Evolutionary conservation across 2,888 invertebrate species (phyloP).

Genomic region (Polydrusus tereticollis): DNA sequence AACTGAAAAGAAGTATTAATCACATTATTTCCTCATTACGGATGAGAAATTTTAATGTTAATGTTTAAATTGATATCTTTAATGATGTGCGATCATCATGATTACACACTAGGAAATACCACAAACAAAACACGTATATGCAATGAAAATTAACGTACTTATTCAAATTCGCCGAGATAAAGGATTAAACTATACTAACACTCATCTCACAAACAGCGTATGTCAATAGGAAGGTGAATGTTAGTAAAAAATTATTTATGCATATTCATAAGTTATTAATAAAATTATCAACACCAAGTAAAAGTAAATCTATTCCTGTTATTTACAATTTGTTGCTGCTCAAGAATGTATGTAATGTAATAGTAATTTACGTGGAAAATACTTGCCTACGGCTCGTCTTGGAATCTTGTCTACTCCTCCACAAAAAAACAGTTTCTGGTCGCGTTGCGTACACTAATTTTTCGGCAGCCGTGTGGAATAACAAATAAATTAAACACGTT

Average conservation of each 20-base stretch:
- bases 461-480: too few relatives aligned
- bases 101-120: constrained; percentile 10
- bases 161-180: not conserved
- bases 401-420: too few relatives aligned
- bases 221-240: not conserved
- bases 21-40: too few relatives aligned
- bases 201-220: not conserved
- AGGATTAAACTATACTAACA: not conserved
- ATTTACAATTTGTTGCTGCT: too few relatives aligned
- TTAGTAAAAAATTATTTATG: not conserved
- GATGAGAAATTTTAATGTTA: too few relatives aligned
- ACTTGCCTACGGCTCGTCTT: too few relatives aligned
- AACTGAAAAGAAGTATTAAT: too few relatives aligned
- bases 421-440: too few relatives aligned
- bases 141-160: not conserved
- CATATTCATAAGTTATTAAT: not conserved
- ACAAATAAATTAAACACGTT: too few relatives aligned
- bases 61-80: not conserved
- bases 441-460: too few relatives aligned
- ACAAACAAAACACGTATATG: not conserved
- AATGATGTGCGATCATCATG: not conserved
- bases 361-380: too few relatives aligned
- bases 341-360: too few relatives aligned
- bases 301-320: not conserved
- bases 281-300: not conserved